Conservation (phyloP, 2,797 vertebrate species). For the Anguilla marmorata region DNA sequence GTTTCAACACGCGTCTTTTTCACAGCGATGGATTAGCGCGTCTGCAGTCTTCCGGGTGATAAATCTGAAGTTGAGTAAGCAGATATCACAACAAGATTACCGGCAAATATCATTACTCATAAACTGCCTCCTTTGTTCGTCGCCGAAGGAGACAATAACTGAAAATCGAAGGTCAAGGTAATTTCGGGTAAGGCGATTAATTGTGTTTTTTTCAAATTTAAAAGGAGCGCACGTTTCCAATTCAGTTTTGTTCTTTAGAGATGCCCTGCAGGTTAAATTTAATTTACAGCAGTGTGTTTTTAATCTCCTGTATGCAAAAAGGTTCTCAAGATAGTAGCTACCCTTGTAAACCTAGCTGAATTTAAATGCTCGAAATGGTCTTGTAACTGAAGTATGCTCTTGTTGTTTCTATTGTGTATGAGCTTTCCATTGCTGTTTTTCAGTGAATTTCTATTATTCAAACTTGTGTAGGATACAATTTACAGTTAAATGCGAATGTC, state of each 20-base stretch:
- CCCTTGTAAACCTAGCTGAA: not conserved
- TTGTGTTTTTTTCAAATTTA: not conserved
- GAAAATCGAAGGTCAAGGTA: not conserved
- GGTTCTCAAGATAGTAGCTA: not conserved
- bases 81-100: constrained; percentile 1
- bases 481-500: not conserved
- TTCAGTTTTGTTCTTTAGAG: not conserved
- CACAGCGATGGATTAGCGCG: not conserved
- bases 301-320: not conserved
- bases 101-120: not conserved
- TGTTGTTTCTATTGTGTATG: not conserved
- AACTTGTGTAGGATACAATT: not conserved
- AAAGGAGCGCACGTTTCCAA: not conserved
- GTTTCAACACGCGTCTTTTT: not conserved
- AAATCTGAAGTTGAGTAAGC: not conserved
- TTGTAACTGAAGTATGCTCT: not conserved
- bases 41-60: not conserved
- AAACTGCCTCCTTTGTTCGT: not conserved
- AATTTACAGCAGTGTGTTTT: not conserved
- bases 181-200: not conserved
- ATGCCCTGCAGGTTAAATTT: not conserved
- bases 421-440: not conserved
- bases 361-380: not conserved
- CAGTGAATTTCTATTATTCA: not conserved
- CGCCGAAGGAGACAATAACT: not conserved